Conservation (phyloP, 2,888 invertebrate genomes). For the Drosophila aldrichi region DNA sequence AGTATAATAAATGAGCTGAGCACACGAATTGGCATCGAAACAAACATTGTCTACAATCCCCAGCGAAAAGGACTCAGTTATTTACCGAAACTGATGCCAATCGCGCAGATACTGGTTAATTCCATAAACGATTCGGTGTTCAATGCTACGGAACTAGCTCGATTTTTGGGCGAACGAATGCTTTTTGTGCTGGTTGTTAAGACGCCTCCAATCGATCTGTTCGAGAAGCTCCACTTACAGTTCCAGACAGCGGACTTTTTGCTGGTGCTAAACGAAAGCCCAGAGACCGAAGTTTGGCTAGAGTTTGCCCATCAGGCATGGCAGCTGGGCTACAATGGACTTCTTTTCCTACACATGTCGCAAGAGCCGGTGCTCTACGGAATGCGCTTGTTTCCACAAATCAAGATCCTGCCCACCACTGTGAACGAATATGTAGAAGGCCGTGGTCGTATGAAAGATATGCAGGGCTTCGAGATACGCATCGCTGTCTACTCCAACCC, state of each 20-base stretch:
- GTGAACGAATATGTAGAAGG: constrained; percentile 32
- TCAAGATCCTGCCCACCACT: constrained; percentile 8
- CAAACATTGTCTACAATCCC: constrained; percentile 49
- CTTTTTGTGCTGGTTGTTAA: constrained; percentile 42
- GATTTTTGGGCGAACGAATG: constrained; percentile 5
- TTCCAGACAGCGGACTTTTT: constrained; percentile 57
- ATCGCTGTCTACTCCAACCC: constrained; percentile 62
- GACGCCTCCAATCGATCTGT: constrained; percentile 29
- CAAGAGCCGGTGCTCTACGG: constrained; percentile 26
- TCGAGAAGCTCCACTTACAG: constrained; percentile 14
- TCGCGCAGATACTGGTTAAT: constrained; percentile 33
- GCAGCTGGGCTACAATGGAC: constrained; percentile 43
- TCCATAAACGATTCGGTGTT: constrained; percentile 6
- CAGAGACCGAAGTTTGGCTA: constrained; percentile 33
- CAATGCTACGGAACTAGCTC: constrained; percentile 26
- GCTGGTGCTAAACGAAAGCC: constrained; percentile 23
- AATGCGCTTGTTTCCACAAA: constrained; percentile 44
- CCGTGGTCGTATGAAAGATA: neutral
- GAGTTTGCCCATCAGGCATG: constrained; percentile 30
- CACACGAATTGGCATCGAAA: constrained; percentile 23
- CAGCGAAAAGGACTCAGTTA: constrained; percentile 3
- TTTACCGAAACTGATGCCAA: constrained; percentile 14
- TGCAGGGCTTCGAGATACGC: constrained; percentile 47
- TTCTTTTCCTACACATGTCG: constrained; percentile 40
- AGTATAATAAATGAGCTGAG: constrained; percentile 51